Base-by-base conservation (phyloP, 2,888 invertebrate species). In the Mongoloraphidia duomilia region DNA sequence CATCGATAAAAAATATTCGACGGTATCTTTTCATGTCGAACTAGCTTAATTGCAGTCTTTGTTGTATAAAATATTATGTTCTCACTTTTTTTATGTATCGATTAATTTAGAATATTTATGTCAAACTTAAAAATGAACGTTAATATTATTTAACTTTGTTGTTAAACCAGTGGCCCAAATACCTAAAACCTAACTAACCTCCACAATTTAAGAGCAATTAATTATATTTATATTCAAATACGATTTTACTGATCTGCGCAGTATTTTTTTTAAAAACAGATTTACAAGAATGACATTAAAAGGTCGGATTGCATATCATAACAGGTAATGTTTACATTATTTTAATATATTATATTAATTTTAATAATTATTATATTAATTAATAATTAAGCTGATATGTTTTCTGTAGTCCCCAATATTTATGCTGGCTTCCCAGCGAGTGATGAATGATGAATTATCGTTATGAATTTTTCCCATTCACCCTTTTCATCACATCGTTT, bases 341-440 rank as follows among this genome's bases (percentile, higher is more conserved):
- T 44, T 34, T 14, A 17, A 45, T 37, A 45, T 49, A 39, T 44
- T 41, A 44, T 75, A 75, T 71, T 71, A 73, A 75, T 67, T 70
- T 64, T 71, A 49, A 61, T 63, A 62, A 60, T 65, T 63, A 65
- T 64, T 55, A 55, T 51, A 54, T 56, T 63, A 64, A 65, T 65
- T 75, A 76, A 26, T 71, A 72, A 74, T 76, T 77, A 79, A 76
- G 77, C 75, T 79, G 79, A 79, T 79, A 79, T 79, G 78, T 79
- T 76, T 67, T 74, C 74, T 76, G 77, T 79, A 79, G 79, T 78
- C 76, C 77, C 70, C 78, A 73, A 75, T 65, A 63, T 65, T 62
- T 61, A 42, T 43, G 64, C 66, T 61, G 61, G 72, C 55, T 57
- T 49, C 54, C 60, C 61, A 63, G 61, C 61, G 42, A 48, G 43